Percentiles rank a stretch among this genome's conserved stretches.
Conservation (phyloP, 2,888 invertebrate genomes). For the Leptopilina myrica region DNA sequence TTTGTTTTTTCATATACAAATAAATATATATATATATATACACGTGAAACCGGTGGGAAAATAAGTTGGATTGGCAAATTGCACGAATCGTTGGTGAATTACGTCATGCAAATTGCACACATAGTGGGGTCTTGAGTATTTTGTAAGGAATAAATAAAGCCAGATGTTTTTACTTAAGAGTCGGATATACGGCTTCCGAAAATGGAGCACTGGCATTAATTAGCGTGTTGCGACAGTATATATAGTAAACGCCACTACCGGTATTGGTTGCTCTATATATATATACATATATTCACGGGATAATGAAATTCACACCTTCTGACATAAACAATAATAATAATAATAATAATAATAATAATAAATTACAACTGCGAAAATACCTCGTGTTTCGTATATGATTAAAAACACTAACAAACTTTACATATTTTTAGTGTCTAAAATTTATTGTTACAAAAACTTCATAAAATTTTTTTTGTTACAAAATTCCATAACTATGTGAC, state of each 20-base stretch:
- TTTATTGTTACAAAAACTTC: too few relatives aligned
- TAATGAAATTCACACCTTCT: constrained; percentile 33
- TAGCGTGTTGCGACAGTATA: constrained; percentile 35
- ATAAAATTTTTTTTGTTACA: too few relatives aligned
- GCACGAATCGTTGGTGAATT: constrained; percentile 34
- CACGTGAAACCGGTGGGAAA: constrained; percentile 22
- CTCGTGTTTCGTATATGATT: too few relatives aligned
- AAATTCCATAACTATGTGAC: too few relatives aligned
- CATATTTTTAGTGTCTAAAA: too few relatives aligned
- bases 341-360: too few relatives aligned
- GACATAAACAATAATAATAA: constrained; percentile 2
- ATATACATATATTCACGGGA: neutral
- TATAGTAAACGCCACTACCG: constrained; percentile 18
- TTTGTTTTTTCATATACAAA: neutral
- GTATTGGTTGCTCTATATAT: neutral
- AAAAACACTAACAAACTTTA: too few relatives aligned
- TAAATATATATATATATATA: too few relatives aligned
- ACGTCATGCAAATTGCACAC: constrained; percentile 32
- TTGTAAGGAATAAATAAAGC: constrained; percentile 41
- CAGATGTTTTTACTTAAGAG: constrained; percentile 24
- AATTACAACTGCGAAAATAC: too few relatives aligned
- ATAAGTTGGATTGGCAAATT: constrained; percentile 36
- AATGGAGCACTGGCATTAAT: constrained; percentile 40
- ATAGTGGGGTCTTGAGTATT: constrained; percentile 22
- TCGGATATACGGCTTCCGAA: constrained; percentile 39